Evolutionary conservation across 64 coral and sea anemone genomes (phyloP).

Genomic region (Platygyra sinensis): DNA sequence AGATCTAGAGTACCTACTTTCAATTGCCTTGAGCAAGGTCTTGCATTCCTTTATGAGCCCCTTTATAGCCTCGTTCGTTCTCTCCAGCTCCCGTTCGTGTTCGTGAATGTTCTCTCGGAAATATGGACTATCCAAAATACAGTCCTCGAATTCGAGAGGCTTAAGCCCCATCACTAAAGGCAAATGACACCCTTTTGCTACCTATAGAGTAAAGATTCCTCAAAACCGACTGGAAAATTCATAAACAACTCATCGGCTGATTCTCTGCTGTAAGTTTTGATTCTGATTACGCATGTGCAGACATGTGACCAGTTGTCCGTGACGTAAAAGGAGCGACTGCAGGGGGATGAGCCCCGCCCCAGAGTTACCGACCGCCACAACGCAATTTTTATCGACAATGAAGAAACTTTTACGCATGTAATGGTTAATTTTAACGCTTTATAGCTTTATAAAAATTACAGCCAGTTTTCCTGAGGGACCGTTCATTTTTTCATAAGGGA

Average conservation of each 20-base stretch:
- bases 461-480: no score
- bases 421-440: no score
- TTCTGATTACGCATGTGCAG: slow-evolving; percentile 48
- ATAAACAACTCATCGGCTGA: neutral
- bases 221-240: neutral
- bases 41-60: slow-evolving; percentile 98
- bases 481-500: no score
- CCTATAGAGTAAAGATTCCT: neutral
- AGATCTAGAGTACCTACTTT: slow-evolving; percentile 73
- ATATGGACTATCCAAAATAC: slow-evolving; percentile 97
- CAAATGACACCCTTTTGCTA: neutral
- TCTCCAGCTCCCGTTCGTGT: slow-evolving; percentile 91
- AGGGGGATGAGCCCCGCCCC: slow-evolving; percentile 27
- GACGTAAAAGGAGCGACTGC: neutral
- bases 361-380: no score
- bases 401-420: no score
- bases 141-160: slow-evolving; percentile 99
- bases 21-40: slow-evolving; percentile 86
- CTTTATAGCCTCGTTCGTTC: slow-evolving; percentile 98
- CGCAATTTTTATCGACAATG: no score
- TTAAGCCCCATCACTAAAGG: slow-evolving; percentile 94
- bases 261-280: slow-evolving; percentile 44
- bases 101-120: slow-evolving; percentile 99
- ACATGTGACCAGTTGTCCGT: slow-evolving; percentile 31
- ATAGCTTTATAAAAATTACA: no score